Conservation (phyloP, 2,797 vertebrate genomes). For the Sebastes alutus region DNA sequence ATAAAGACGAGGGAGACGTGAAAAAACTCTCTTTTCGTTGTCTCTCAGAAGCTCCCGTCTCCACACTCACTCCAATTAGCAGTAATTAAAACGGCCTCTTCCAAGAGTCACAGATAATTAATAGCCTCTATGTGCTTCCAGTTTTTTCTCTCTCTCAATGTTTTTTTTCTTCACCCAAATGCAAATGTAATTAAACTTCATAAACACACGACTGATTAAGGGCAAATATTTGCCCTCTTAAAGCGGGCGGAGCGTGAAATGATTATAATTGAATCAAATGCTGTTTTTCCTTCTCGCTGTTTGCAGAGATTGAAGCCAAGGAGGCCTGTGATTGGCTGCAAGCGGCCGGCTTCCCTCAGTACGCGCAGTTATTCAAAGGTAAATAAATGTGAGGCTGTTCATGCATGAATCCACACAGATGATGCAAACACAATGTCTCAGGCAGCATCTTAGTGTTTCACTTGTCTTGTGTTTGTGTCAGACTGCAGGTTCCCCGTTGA, state of each 20-base stretch:
- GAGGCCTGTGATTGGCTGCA: conserved; percentile 91
- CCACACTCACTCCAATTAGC: conserved; percentile 57
- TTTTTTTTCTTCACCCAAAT: conserved; percentile 13
- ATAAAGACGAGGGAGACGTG: conserved; percentile 25
- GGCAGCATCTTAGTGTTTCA: conserved; percentile 1
- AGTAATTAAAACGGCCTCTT: conserved; percentile 58
- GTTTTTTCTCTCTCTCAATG: conserved; percentile 10
- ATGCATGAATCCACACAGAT: not conserved
- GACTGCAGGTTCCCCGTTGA: conserved; percentile 89
- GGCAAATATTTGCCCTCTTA: conserved; percentile 69
- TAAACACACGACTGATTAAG: conserved; percentile 64
- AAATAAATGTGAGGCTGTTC: conserved; percentile 66
- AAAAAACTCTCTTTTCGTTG: not conserved
- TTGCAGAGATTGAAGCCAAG: conserved; percentile 91
- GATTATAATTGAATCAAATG: conserved; percentile 46
- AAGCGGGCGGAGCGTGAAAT: conserved; percentile 52
- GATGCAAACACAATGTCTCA: not conserved
- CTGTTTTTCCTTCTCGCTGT: conserved; percentile 54
- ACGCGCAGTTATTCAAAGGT: conserved; percentile 90
- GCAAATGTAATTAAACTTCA: conserved; percentile 70
- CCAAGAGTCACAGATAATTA: conserved; percentile 50
- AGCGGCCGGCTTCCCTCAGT: conserved; percentile 91
- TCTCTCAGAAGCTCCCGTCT: conserved; percentile 19
- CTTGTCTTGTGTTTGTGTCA: conserved; percentile 52
- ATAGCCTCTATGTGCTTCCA: conserved; percentile 32